Evolutionary conservation across 1,140 invertebrate species (phyloP).

Genomic region (Hypothenemus hampei): DNA sequence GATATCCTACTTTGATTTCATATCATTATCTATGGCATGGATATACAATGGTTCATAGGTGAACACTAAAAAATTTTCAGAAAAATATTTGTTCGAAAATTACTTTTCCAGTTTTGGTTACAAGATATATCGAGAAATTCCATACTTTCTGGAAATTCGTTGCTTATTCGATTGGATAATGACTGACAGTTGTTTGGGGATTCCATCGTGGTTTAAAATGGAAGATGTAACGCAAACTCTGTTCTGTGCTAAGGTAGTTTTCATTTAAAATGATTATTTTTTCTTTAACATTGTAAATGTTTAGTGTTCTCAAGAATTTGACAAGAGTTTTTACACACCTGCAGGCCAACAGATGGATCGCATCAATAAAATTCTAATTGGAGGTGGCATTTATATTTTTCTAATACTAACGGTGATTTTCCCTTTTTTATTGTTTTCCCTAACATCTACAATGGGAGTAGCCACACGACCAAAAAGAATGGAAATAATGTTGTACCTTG

Average conservation of each 20-base stretch:
- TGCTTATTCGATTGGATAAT: slow-evolving; percentile 18
- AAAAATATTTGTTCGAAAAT: no score
- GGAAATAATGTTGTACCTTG: slow-evolving; percentile 3
- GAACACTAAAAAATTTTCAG: no score
- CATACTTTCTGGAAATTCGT: slow-evolving; percentile 19
- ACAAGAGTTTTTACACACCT: background rate
- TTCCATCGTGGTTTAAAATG: slow-evolving; percentile 18
- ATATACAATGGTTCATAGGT: slow-evolving; percentile 5
- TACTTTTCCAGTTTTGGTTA: slow-evolving; percentile 12
- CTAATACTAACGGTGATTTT: slow-evolving; percentile 15
- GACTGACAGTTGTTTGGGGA: slow-evolving; percentile 9
- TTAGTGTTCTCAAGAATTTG: slow-evolving; percentile 19
- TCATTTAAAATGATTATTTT: background rate
- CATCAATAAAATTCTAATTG: background rate
- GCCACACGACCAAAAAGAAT: slow-evolving; percentile 1
- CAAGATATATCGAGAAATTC: slow-evolving; percentile 7
- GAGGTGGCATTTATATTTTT: background rate
- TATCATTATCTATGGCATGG: slow-evolving; percentile 11
- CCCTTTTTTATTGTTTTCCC: slow-evolving; percentile 13
- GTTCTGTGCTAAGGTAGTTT: background rate
- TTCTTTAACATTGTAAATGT: background rate
- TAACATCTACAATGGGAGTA: slow-evolving; percentile 1
- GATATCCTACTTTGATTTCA: slow-evolving; percentile 16
- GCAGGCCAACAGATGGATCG: background rate
- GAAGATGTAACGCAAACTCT: slow-evolving; percentile 16